Percentiles rank a stretch among this genome's conserved stretches.
Evolutionary conservation across 2,797 vertebrate species (phyloP).

Genomic region (Iguana delicatissima): DNA sequence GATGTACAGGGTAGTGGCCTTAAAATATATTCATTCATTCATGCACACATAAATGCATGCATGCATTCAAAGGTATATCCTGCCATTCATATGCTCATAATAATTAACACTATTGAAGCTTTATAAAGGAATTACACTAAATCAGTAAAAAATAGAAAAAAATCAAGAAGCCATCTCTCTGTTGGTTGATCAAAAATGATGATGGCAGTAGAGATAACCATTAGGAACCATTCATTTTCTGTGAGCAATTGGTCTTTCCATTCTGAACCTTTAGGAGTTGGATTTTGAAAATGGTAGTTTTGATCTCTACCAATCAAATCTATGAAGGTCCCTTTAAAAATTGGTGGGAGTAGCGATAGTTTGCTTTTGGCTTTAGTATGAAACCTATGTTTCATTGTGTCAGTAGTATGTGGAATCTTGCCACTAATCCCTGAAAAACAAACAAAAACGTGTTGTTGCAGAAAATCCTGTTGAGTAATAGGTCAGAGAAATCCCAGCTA

Average conservation of each 20-base stretch:
- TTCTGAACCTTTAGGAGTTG: background rate
- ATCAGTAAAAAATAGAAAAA: background rate
- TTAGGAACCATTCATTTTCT: background rate
- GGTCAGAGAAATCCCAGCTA: conserved; percentile 57
- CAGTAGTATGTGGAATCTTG: conserved; percentile 64
- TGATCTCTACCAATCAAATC: background rate
- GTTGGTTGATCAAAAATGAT: background rate
- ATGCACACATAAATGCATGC: background rate
- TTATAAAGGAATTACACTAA: background rate
- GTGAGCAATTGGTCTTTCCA: background rate
- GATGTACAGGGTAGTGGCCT: background rate
- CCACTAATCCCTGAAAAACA: conserved; percentile 66
- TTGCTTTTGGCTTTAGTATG: background rate
- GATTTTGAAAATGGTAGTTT: conserved; percentile 1
- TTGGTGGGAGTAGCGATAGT: background rate
- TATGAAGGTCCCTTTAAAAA: conserved; percentile 28
- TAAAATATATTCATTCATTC: background rate
- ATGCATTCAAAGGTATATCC: background rate
- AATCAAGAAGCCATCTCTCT: background rate
- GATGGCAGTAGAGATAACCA: background rate
- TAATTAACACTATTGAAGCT: background rate
- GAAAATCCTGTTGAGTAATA: conserved; percentile 46
- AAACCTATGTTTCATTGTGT: conserved; percentile 57
- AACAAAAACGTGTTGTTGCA: conserved; percentile 57
- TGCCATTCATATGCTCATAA: background rate